phyloP scores from a whole-genome alignment of 2,797 vertebrate species.

The Typhlichthys eigenmanni region DNA sequence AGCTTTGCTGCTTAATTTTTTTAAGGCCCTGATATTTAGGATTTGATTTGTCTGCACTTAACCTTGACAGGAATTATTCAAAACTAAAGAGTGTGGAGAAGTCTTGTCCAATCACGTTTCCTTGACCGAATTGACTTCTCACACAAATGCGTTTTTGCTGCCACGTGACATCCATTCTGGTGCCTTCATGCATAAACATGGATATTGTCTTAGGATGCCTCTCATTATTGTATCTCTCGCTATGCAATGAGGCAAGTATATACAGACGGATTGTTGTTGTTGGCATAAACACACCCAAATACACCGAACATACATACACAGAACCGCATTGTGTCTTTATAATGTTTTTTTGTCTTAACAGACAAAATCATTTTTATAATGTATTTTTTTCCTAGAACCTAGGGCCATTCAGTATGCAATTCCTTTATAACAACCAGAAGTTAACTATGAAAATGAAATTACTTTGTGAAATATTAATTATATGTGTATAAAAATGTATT shows the following conservation, averaged over 20 bases:
- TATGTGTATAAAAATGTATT: too few relatives aligned
- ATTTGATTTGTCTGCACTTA: conserved; percentile 81
- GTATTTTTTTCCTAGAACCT: too few relatives aligned
- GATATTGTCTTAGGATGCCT: conserved; percentile 41
- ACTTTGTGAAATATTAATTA: too few relatives aligned
- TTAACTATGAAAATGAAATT: too few relatives aligned
- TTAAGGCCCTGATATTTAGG: conserved; percentile 72
- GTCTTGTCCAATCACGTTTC: conserved; percentile 78
- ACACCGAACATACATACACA: not conserved
- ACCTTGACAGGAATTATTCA: conserved; percentile 84
- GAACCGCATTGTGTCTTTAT: not conserved
- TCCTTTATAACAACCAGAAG: too few relatives aligned
- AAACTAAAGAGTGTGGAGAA: conserved; percentile 79
- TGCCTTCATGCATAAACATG: conserved; percentile 41
- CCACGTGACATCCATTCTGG: conserved; percentile 80
- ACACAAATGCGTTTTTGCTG: conserved; percentile 80
- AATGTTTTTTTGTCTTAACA: not conserved
- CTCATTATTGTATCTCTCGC: conserved; percentile 34
- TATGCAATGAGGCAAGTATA: conserved; percentile 4
- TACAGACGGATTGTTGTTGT: not conserved
- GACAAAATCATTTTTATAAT: not conserved
- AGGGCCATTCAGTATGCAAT: too few relatives aligned
- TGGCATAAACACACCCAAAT: not conserved
- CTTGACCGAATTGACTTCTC: conserved; percentile 78
- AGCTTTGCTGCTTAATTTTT: too few relatives aligned